Conservation (phyloP, 2,888 invertebrate genomes). For the Fragum fragum region DNA sequence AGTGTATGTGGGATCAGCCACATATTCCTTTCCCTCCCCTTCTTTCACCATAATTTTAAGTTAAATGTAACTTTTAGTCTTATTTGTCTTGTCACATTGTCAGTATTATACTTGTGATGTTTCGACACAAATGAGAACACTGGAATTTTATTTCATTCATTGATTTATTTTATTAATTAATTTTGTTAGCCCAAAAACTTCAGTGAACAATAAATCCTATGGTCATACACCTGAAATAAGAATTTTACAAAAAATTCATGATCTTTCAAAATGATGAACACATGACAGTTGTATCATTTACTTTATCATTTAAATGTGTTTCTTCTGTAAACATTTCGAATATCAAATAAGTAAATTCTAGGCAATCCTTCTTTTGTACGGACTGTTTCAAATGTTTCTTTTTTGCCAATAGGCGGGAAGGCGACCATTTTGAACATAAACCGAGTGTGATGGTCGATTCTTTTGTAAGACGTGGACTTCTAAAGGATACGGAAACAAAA, state of each 20-base stretch:
- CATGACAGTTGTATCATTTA: neutral
- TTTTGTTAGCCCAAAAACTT: constrained; percentile 8
- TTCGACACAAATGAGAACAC: neutral
- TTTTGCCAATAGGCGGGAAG: constrained; percentile 48
- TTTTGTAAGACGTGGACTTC: neutral
- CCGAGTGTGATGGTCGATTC: constrained; percentile 16
- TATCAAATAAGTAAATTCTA: constrained; percentile 30
- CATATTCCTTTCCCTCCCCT: constrained; percentile 70
- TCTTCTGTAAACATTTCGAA: constrained; percentile 25
- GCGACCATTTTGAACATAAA: constrained; percentile 54
- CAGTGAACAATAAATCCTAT: constrained; percentile 28
- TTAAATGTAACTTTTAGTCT: neutral
- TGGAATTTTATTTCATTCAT: neutral
- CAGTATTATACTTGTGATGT: neutral
- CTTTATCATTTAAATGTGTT: too few species aligned
- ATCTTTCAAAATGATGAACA: neutral
- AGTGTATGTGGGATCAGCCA: constrained; percentile 78
- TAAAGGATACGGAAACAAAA: neutral
- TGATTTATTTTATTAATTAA: too few species aligned
- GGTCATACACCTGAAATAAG: constrained; percentile 44
- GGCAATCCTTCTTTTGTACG: too few species aligned
- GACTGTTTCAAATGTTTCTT: too few species aligned
- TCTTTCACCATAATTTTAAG: constrained; percentile 76
- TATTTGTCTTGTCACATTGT: constrained; percentile 17
- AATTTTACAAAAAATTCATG: constrained; percentile 33